These are phyloP conservation scores for Campoplex nolae DNA, from an alignment of 2,888 invertebrate genomes.

Conservation along the genomic window DNA sequence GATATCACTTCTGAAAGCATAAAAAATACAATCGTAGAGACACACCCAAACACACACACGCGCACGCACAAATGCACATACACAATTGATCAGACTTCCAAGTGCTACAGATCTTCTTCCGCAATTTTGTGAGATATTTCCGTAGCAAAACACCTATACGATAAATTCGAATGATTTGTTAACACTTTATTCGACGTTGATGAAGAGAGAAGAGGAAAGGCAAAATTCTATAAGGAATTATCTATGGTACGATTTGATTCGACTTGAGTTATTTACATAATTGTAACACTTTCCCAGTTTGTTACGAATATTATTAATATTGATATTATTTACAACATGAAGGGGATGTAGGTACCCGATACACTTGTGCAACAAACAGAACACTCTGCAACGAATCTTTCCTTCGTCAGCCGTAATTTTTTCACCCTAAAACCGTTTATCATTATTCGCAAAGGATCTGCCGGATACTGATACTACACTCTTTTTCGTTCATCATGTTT, in stretches of 20 bases:
- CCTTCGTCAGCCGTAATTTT: neutral
- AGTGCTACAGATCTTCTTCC: conserved; percentile 24
- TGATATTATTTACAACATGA: conserved; percentile 38
- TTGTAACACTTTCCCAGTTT: conserved; percentile 21
- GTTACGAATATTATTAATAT: conserved; percentile 26
- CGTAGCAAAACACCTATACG: neutral
- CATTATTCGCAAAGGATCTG: neutral
- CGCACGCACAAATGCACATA: conserved; percentile 1
- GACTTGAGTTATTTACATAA: conserved; percentile 58
- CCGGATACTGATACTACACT: neutral
- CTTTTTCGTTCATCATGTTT: neutral
- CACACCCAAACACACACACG: conserved; percentile 10
- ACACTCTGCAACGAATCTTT: neutral
- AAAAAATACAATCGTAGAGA: neutral
- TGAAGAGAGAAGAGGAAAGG: neutral
- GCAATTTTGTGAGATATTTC: neutral
- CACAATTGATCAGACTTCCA: conserved; percentile 54
- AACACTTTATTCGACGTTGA: neutral
- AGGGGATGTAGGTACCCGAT: neutral
- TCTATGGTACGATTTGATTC: conserved; percentile 51
- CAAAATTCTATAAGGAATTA: conserved; percentile 3
- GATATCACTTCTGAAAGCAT: conserved; percentile 30
- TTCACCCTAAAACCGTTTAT: neutral
- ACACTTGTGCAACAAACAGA: conserved; percentile 30
- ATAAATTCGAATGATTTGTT: neutral